Evolutionary conservation across 2,888 invertebrate genomes (phyloP).

Genomic region (Thera britannica): DNA sequence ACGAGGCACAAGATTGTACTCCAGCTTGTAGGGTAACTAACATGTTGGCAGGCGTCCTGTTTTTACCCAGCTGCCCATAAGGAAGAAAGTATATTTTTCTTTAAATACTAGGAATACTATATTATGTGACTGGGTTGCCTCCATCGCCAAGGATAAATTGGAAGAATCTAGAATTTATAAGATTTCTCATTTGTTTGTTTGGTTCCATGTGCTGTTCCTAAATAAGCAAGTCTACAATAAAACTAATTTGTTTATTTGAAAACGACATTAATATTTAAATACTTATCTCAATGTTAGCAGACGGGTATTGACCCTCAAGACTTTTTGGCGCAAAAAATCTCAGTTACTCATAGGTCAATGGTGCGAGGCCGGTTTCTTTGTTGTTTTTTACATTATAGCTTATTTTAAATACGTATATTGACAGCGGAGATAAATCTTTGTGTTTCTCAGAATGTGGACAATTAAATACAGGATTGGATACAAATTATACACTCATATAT

Average conservation of each 20-base stretch:
- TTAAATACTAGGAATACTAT: no score
- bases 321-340: constrained; percentile 40
- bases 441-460: constrained; percentile 40
- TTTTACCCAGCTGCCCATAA: no score
- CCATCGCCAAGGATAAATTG: background rate
- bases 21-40: no score
- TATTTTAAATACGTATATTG: constrained; percentile 48
- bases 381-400: constrained; percentile 50
- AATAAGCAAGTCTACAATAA: constrained; percentile 15
- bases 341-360: constrained; percentile 77
- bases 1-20: no score
- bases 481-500: background rate
- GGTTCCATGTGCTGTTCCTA: constrained; percentile 3
- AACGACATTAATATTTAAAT: constrained; percentile 30
- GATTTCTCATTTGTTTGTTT: background rate
- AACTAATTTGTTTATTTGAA: constrained; percentile 29
- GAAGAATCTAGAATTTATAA: background rate
- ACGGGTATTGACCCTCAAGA: constrained; percentile 44
- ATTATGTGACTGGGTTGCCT: no score
- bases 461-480: constrained; percentile 29
- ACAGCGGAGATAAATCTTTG: constrained; percentile 49
- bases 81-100: no score
- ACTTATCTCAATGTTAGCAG: constrained; percentile 40
- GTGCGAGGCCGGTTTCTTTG: constrained; percentile 62
- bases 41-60: no score